A percentile compares a stretch with the other conserved stretches of the same genome.
phyloP scores from a whole-genome alignment of 2,888 invertebrate species.

The Cyclophora punctaria region DNA sequence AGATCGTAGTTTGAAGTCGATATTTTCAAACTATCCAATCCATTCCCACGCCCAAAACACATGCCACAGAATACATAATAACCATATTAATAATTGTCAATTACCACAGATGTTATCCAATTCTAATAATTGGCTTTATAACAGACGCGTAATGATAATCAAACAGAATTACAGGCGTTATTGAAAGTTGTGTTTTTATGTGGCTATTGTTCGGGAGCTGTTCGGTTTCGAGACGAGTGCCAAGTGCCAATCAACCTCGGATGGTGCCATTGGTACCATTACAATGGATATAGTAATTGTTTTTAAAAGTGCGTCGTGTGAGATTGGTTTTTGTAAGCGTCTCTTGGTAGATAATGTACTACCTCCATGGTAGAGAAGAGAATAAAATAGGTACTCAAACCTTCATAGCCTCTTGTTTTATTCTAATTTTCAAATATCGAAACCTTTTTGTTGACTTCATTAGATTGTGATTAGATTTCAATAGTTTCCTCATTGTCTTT shows the following conservation, averaged over 20 bases:
- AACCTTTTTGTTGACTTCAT: too few relatives aligned
- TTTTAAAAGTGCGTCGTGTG: slow-evolving; percentile 34
- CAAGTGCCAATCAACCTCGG: slow-evolving; percentile 42
- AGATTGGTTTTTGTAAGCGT: slow-evolving; percentile 11
- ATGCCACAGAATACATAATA: too few relatives aligned
- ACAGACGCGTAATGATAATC: slow-evolving; percentile 58
- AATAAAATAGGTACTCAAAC: too few relatives aligned
- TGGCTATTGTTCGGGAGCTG: slow-evolving; percentile 39
- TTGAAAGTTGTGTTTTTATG: slow-evolving; percentile 29
- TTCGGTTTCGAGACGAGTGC: slow-evolving; percentile 7
- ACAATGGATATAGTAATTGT: slow-evolving; percentile 48
- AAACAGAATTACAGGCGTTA: slow-evolving; percentile 56
- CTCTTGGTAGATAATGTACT: too few relatives aligned
- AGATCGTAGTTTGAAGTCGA: too few relatives aligned
- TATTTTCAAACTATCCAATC: too few relatives aligned
- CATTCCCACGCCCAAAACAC: slow-evolving; percentile 12
- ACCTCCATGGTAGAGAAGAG: too few relatives aligned
- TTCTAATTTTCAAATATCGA: too few relatives aligned
- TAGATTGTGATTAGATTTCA: too few relatives aligned
- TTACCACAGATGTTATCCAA: slow-evolving; percentile 47
- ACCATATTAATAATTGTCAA: slow-evolving; percentile 31
- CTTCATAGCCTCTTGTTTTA: too few relatives aligned
- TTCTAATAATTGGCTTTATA: slow-evolving; percentile 64
- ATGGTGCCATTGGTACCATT: neutral
- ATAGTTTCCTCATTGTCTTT: too few relatives aligned